Percentiles rank a stretch among this genome's conserved stretches.
phyloP scores from a whole-genome alignment of 2,888 invertebrate species.

The Litoditis marina region DNA sequence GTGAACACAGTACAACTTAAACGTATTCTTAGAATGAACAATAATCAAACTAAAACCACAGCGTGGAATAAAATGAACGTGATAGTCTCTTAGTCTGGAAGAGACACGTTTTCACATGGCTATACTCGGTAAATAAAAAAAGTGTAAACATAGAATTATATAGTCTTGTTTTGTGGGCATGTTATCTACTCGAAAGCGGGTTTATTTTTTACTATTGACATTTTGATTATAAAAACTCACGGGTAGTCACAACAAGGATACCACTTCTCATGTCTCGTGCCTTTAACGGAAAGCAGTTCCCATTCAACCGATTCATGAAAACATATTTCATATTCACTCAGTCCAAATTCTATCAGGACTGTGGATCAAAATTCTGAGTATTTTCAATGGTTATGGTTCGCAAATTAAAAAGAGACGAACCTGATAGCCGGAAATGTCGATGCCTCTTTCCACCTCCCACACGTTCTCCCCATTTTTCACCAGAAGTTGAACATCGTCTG shows the following conservation, averaged over 20 bases:
- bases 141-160: too few relatives aligned
- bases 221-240: slow-evolving; percentile 35
- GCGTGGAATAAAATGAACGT: background rate
- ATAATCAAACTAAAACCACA: background rate
- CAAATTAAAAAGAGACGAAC: too few relatives aligned
- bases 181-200: background rate
- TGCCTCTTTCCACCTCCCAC: slow-evolving; percentile 44
- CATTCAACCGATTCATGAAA: slow-evolving; percentile 58
- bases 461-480: slow-evolving; percentile 29
- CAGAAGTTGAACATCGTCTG: slow-evolving; percentile 32
- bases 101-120: too few relatives aligned
- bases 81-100: too few relatives aligned
- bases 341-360: too few relatives aligned
- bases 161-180: background rate
- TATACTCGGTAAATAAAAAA: too few relatives aligned
- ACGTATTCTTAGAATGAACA: too few relatives aligned
- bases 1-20: too few relatives aligned
- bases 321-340: background rate
- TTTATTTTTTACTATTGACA: background rate
- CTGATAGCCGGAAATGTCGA: slow-evolving; percentile 53
- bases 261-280: slow-evolving; percentile 72
- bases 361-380: too few relatives aligned
- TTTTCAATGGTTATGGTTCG: too few relatives aligned
- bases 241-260: slow-evolving; percentile 61
- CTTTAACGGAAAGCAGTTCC: slow-evolving; percentile 56